phyloP scores from a whole-genome alignment of 2,888 invertebrate genomes.

The Epinotia bilunana region DNA sequence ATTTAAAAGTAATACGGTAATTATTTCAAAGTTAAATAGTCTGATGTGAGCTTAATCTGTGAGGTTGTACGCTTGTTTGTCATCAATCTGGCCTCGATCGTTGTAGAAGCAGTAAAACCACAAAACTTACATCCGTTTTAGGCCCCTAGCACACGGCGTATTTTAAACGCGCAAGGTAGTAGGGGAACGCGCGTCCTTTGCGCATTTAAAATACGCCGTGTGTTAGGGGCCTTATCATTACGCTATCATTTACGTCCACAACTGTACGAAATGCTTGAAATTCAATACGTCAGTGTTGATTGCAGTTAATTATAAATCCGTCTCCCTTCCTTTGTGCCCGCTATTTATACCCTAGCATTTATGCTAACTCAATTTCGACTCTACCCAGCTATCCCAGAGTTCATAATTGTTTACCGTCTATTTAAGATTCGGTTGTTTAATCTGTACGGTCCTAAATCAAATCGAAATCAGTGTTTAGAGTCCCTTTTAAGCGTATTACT shows the following conservation, averaged over 20 bases:
- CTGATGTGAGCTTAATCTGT: too few relatives aligned
- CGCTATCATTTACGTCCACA: constrained; percentile 50
- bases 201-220: too few relatives aligned
- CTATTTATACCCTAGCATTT: constrained; percentile 66
- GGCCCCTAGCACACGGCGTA: too few relatives aligned
- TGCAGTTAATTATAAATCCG: constrained; percentile 84
- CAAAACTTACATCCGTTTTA: not conserved
- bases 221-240: too few relatives aligned
- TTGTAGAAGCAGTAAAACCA: not conserved
- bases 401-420: constrained; percentile 48
- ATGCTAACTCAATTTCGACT: constrained; percentile 43
- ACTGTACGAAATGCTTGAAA: constrained; percentile 77
- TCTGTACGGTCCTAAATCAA: constrained; percentile 75
- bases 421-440: constrained; percentile 65
- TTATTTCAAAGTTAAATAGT: too few relatives aligned
- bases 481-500: constrained; percentile 74
- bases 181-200: too few relatives aligned
- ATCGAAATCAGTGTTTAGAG: constrained; percentile 76
- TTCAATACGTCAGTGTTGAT: constrained; percentile 84
- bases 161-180: too few relatives aligned
- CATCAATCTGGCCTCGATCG: too few relatives aligned
- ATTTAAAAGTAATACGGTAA: too few relatives aligned
- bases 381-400: constrained; percentile 47
- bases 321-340: constrained; percentile 78
- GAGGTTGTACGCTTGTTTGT: too few relatives aligned